These are phyloP conservation scores for Campodea augens DNA, from an alignment of 1,140 invertebrate genomes.

Conservation along the genomic window DNA sequence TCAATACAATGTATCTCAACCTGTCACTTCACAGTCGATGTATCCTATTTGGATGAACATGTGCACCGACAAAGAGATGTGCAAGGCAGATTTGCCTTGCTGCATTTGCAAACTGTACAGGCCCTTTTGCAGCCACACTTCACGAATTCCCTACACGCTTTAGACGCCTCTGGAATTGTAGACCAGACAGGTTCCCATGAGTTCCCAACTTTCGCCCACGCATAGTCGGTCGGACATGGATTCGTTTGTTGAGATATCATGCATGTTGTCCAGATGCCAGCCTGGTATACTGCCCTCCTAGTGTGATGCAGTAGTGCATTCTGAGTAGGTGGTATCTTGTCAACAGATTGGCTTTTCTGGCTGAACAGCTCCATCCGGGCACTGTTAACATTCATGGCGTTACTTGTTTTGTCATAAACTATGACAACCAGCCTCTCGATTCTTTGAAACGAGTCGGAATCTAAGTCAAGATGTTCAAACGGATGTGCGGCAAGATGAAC, in stretches of 20 bases:
- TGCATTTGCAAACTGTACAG: background rate
- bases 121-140: background rate
- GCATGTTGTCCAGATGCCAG: background rate
- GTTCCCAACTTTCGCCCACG: background rate
- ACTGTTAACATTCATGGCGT: background rate
- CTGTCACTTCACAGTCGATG: no score
- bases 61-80: background rate
- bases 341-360: background rate
- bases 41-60: no score
- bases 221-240: background rate
- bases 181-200: background rate
- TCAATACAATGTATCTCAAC: no score
- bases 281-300: background rate
- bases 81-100: background rate
- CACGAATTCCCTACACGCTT: background rate
- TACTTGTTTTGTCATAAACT: background rate
- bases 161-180: background rate
- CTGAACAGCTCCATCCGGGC: background rate
- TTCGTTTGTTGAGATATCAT: background rate
- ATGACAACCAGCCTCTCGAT: background rate
- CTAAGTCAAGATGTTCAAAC: background rate
- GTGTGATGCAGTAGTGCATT: background rate
- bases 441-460: background rate
- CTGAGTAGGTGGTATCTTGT: background rate
- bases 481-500: constrained; percentile 3